Evolutionary conservation across 2,113 vertebrate genomes (phyloP).

Genomic region (Glareola pratincola): DNA sequence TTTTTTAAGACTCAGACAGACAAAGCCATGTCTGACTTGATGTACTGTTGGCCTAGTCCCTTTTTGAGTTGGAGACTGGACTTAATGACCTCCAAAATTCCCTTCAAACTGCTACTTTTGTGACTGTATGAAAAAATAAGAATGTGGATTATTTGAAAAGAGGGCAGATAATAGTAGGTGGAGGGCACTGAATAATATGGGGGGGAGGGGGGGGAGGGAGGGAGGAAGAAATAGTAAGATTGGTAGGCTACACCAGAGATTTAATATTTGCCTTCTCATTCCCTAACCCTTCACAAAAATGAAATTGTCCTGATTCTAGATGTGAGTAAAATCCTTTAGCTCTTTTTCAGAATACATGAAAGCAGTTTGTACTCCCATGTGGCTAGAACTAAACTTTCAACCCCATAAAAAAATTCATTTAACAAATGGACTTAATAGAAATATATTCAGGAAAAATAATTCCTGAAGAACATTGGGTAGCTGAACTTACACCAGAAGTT

Average conservation of each 20-base stretch:
- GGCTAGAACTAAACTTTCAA: not conserved
- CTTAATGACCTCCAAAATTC: not conserved
- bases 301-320: not conserved
- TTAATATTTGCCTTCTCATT: not conserved
- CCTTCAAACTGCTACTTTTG: not conserved
- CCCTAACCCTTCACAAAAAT: not conserved
- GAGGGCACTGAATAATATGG: not conserved
- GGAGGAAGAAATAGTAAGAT: not conserved
- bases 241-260: not conserved
- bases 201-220: fast-evolving
- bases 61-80: not conserved
- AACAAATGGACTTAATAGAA: not conserved
- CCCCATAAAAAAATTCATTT: not conserved
- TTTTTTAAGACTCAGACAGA: not conserved
- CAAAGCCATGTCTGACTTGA: not conserved
- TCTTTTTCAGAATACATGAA: not conserved
- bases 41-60: not conserved
- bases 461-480: not conserved
- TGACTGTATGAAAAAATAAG: not conserved
- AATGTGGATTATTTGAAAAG: not conserved
- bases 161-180: not conserved
- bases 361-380: not conserved
- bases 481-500: not conserved
- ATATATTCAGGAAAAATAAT: not conserved
- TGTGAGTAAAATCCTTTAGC: not conserved